Evolutionary conservation across 2,797 vertebrate species (phyloP).

Genomic region (Tokudaia muenninki): DNA sequence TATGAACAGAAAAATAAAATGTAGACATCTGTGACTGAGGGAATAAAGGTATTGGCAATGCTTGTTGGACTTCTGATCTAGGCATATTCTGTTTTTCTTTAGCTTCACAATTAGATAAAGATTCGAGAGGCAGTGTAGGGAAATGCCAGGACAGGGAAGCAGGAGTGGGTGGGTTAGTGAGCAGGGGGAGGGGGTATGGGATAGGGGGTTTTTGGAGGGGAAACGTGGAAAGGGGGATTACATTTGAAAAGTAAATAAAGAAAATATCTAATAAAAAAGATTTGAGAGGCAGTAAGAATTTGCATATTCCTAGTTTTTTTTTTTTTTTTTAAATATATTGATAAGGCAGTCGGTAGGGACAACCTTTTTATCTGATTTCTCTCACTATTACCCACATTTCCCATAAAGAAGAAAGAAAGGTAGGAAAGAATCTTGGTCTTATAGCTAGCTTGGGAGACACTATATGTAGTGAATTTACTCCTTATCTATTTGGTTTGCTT

Average conservation of each 20-base stretch:
- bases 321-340: slow-evolving; percentile 68
- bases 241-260: no score
- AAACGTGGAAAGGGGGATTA: no score
- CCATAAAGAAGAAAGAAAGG: slow-evolving; percentile 6
- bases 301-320: slow-evolving; percentile 40
- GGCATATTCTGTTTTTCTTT: slow-evolving; percentile 62
- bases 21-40: slow-evolving; percentile 60
- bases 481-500: not conserved
- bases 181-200: no score
- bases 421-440: slow-evolving; percentile 29
- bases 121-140: slow-evolving; percentile 27
- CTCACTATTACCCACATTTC: slow-evolving; percentile 36
- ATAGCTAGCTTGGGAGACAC: not conserved
- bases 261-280: no score
- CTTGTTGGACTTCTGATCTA: slow-evolving; percentile 58
- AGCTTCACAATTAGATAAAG: slow-evolving; percentile 66
- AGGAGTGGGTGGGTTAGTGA: no score
- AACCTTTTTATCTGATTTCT: slow-evolving; percentile 71
- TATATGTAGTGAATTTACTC: not conserved
- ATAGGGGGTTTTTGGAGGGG: no score
- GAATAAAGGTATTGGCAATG: slow-evolving; percentile 60
- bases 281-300: slow-evolving; percentile 51
- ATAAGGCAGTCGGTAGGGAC: slow-evolving; percentile 57
- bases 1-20: slow-evolving; percentile 82
- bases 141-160: no score